Conservation (phyloP, 2,888 invertebrate species). For the Tinea pellionella region DNA sequence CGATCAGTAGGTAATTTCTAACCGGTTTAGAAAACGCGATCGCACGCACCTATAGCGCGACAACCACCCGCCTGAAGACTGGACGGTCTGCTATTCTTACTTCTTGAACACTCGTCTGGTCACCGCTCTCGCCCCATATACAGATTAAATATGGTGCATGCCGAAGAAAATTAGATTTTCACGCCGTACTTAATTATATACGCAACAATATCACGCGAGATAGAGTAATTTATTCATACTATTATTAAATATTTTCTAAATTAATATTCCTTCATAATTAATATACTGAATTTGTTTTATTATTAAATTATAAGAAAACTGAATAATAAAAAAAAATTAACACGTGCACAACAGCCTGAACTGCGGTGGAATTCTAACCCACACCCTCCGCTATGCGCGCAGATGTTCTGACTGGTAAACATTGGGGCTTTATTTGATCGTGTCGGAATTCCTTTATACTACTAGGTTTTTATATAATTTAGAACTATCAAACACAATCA, state of each 20-base stretch:
- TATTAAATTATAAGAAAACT: no score
- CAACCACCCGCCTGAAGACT: conserved; percentile 16
- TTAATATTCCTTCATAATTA: no score
- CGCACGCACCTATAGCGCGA: conserved; percentile 20
- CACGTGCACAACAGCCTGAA: no score
- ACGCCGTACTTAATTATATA: background rate
- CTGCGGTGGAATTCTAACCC: no score
- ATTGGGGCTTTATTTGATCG: no score
- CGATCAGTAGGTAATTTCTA: conserved; percentile 68
- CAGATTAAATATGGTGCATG: conserved; percentile 19
- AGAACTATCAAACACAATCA: no score
- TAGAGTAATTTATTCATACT: background rate
- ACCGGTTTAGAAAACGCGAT: conserved; percentile 67
- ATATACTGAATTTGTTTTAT: no score
- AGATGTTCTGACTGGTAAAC: no score
- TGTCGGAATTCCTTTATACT: no score
- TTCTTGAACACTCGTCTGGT: background rate
- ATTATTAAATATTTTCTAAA: background rate
- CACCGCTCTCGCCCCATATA: conserved; percentile 49
- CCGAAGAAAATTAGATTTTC: background rate
- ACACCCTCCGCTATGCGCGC: no score
- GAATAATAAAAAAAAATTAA: no score
- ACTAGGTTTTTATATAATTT: no score
- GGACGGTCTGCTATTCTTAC: conserved; percentile 2
- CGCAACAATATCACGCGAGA: background rate